Evolutionary conservation across 2,888 invertebrate genomes (phyloP), one percentile per base, ranked within the genome.

Genomic region (Acleris literana): DNA sequence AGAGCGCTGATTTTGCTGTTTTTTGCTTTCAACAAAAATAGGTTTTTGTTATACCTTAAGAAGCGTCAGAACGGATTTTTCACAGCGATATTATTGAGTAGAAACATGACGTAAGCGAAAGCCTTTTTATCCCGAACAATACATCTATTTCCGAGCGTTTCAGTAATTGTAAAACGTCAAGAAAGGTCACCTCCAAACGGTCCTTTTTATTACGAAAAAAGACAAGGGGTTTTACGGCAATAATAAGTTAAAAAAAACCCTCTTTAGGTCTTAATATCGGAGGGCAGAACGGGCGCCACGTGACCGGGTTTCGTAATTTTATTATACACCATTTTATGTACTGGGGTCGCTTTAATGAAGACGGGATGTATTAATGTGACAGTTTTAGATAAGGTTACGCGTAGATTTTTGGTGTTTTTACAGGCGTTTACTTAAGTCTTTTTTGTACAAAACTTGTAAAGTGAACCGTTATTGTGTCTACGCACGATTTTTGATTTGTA

Each of bases 241-340:
- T 88, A 87, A 86, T 86, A 85, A 86, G 85, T 86, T 73, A 71
- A 72, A 82, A 85, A 87, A 87, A 83, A 80, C 77, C 79, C 81
- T 77, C 79, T 81, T 81, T 77, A 77, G 77, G 73, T 77, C 81
- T 86, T 87, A 85, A 88, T 89, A 88, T 86, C 80, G 82, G 76
- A 72, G 81, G 82, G 76, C 83, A 79, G 83, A 83, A 89, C 87
- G 88, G 80, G 80, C 70, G 71, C 70, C 73, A 84, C 91, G 90
- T 91, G 91, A 85, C 83, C 74, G 57, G 87, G 71, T 73, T 84
- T 70, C 76, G 78, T 85, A 88, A 83, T 65, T 51, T 60, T 60
- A 60, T 65, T 65, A 60, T 65, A 55, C 54, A 60, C 54, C 59
- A 59, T 49, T 64, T 56, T 65, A 65, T 61, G 29, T 65, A 61